Conservation (phyloP, 2,113 vertebrate genomes). For the Notarius lentiginosus region DNA sequence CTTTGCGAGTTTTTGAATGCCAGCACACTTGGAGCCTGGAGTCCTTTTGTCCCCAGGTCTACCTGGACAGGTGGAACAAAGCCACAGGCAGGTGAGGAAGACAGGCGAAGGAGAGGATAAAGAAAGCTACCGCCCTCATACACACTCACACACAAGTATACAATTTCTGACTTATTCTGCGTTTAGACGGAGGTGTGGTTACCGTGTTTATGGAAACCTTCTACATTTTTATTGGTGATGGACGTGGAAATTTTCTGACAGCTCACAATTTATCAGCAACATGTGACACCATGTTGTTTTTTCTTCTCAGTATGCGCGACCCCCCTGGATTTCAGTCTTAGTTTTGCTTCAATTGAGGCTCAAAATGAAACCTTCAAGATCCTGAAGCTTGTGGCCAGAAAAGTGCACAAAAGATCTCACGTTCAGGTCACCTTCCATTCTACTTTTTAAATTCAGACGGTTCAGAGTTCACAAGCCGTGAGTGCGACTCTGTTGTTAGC, state of each 20-base stretch:
- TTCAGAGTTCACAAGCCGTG: too few species aligned
- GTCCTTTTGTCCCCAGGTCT: conserved; percentile 26
- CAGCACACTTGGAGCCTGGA: neutral
- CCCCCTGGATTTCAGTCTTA: too few species aligned
- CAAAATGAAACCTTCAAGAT: neutral
- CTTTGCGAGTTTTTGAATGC: neutral
- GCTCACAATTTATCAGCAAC: neutral
- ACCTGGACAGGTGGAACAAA: conserved; percentile 43
- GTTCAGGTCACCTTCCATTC: neutral
- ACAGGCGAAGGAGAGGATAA: neutral
- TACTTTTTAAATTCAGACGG: neutral
- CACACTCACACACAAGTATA: neutral
- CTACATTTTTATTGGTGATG: neutral
- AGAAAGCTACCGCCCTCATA: neutral
- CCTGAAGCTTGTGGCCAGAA: conserved; percentile 1
- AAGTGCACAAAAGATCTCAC: neutral
- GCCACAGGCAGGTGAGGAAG: conserved; percentile 7
- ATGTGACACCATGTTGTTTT: neutral
- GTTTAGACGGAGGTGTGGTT: neutral
- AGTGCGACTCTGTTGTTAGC: neutral
- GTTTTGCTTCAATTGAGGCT: too few species aligned
- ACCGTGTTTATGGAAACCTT: too few species aligned
- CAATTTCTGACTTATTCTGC: neutral
- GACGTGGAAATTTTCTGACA: neutral
- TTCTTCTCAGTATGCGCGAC: too few species aligned